A percentile compares a stretch with the other conserved stretches of the same genome.
phyloP scores from a whole-genome alignment of 2,888 invertebrate species.

The Thysanoteuthis rhombus region DNA sequence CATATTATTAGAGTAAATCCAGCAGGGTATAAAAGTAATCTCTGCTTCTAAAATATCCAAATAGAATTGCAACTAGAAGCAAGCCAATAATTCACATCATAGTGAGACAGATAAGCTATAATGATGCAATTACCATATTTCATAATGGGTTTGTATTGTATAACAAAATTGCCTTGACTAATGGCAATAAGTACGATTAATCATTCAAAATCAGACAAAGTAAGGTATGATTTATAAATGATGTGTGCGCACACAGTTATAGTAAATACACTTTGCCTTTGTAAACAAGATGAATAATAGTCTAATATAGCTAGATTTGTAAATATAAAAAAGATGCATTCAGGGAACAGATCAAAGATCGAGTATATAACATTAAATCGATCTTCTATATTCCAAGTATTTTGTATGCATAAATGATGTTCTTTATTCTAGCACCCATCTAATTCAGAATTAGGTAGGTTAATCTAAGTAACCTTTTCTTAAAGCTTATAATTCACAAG shows the following conservation, averaged over 20 bases:
- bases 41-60: too few relatives aligned
- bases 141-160: too few relatives aligned
- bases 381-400: background rate
- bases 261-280: too few relatives aligned
- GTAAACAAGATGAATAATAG: too few relatives aligned
- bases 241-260: too few relatives aligned
- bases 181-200: background rate
- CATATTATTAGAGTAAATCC: background rate
- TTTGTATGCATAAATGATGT: background rate
- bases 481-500: background rate
- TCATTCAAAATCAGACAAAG: too few relatives aligned
- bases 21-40: background rate
- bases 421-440: background rate
- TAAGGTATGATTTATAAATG: too few relatives aligned
- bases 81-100: too few relatives aligned
- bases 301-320: background rate
- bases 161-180: background rate
- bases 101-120: background rate
- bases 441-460: background rate
- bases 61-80: background rate
- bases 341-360: background rate
- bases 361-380: background rate
- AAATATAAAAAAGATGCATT: background rate
- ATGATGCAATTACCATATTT: background rate
- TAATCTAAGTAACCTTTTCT: background rate